phyloP scores from a whole-genome alignment of 2,113 vertebrate genomes.

The Phocoena phocoena region DNA sequence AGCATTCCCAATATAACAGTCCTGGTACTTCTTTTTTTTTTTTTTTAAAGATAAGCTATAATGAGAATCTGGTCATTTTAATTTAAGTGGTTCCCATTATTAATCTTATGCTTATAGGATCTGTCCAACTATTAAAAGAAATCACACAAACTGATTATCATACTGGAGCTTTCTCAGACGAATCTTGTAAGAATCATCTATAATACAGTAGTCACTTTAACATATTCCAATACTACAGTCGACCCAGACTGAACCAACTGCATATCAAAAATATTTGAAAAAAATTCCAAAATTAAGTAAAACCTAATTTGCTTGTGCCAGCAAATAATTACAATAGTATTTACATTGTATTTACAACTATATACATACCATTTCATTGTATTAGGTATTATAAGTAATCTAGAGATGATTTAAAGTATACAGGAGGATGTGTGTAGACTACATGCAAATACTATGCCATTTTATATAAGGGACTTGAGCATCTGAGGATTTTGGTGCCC shows the following conservation, averaged over 20 bases:
- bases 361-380: neutral
- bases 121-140: conserved; percentile 4
- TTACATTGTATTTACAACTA: neutral
- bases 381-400: neutral
- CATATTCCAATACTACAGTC: neutral
- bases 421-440: neutral
- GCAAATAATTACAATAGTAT: neutral
- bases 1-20: neutral
- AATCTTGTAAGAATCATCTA: neutral
- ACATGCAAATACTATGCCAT: neutral
- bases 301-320: neutral
- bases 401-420: neutral
- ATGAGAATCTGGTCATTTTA: neutral
- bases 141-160: neutral
- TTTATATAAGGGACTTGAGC: neutral
- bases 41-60: neutral
- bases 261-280: neutral
- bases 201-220: neutral
- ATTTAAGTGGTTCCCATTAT: neutral
- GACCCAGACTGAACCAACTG: neutral
- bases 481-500: neutral
- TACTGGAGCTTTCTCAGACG: neutral
- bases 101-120: neutral
- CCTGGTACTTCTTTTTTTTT: neutral
- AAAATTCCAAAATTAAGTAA: neutral